Conservation (phyloP, 23 tunicate genomes). For the Trididemnum nubilum region DNA sequence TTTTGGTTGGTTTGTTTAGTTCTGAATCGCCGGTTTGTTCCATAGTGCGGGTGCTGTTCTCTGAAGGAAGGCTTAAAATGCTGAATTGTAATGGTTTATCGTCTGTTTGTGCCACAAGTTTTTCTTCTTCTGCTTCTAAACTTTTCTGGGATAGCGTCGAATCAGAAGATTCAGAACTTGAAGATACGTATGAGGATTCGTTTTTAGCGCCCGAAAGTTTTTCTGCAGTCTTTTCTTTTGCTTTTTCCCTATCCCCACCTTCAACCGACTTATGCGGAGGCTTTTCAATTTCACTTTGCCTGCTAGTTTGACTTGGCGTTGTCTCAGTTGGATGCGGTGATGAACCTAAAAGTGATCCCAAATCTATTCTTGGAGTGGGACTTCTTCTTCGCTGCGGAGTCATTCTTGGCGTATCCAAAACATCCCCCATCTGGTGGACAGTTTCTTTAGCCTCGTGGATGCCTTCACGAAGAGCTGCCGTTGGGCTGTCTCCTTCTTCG, state of each 20-base stretch:
- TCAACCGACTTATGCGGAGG: not conserved
- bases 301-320: not conserved
- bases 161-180: not conserved
- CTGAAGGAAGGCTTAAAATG: slow-evolving; percentile 19
- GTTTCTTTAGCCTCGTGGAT: slow-evolving; percentile 54
- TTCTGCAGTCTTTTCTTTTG: not conserved
- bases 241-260: not conserved
- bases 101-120: not conserved
- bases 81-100: not conserved
- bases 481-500: slow-evolving; percentile 32
- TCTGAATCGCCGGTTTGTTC: slow-evolving; percentile 6
- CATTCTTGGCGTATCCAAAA: slow-evolving; percentile 45
- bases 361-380: not conserved
- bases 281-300: not conserved
- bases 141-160: not conserved
- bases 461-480: slow-evolving; percentile 46
- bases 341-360: not conserved
- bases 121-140: not conserved
- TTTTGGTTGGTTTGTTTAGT: too few species aligned
- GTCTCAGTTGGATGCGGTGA: not conserved
- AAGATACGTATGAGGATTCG: not conserved
- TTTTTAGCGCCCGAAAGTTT: not conserved
- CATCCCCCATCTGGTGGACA: slow-evolving; percentile 67
- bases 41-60: not conserved
- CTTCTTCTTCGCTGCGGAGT: slow-evolving; percentile 29